These are phyloP conservation scores for Gymnocypris eckloni DNA, from an alignment of 2,797 vertebrate genomes.

Conservation along the genomic window DNA sequence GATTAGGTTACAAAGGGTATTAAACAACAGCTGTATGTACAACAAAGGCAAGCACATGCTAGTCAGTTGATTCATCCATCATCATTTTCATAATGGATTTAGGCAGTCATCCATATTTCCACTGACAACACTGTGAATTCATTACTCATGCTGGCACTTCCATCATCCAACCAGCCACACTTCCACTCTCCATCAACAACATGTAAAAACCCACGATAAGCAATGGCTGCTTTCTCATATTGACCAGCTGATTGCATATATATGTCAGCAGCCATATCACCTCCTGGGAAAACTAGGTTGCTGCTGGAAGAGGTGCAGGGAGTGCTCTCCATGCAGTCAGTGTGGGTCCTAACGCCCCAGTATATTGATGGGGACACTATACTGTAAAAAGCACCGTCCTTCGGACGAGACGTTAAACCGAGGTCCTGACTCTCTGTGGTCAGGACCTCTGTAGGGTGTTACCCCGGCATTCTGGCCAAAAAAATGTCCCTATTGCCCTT, in stretches of 20 bases:
- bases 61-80: slow-evolving; percentile 47
- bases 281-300: too few relatives aligned
- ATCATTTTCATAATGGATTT: slow-evolving; percentile 58
- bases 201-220: slow-evolving; percentile 12
- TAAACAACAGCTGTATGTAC: slow-evolving; percentile 35
- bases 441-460: too few relatives aligned
- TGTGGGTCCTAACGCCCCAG: too few relatives aligned
- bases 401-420: too few relatives aligned
- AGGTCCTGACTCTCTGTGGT: too few relatives aligned
- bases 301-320: too few relatives aligned
- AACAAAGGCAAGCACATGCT: slow-evolving; percentile 33
- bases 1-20: neutral
- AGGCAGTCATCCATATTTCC: slow-evolving; percentile 51
- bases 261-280: too few relatives aligned
- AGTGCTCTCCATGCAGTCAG: too few relatives aligned
- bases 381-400: too few relatives aligned
- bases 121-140: slow-evolving; percentile 41
- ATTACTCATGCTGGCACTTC: slow-evolving; percentile 46
- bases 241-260: slow-evolving; percentile 1
- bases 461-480: too few relatives aligned
- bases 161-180: slow-evolving; percentile 26
- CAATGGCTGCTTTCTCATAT: neutral
- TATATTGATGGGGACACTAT: too few relatives aligned
- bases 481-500: too few relatives aligned
- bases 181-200: slow-evolving; percentile 22